Evolutionary conservation across 2,888 invertebrate genomes (phyloP).

Genomic region (Andrena chrysosceles): DNA sequence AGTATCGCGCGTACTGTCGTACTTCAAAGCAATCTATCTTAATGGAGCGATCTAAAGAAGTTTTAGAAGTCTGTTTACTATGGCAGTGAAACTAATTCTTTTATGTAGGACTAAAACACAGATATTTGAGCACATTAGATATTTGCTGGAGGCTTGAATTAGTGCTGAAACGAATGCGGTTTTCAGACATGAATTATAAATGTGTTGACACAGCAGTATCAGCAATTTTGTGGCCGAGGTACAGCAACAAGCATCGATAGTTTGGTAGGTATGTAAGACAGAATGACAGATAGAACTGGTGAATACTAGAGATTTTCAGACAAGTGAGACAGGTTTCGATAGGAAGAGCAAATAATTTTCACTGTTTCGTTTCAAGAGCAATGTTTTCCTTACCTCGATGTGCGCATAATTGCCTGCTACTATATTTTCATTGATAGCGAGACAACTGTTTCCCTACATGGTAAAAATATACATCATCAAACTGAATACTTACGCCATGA

Average conservation of each 20-base stretch:
- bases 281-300: slow-evolving; percentile 76
- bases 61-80: slow-evolving; percentile 50
- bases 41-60: slow-evolving; percentile 36
- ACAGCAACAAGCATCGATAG: slow-evolving; percentile 84
- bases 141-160: slow-evolving; percentile 70
- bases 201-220: slow-evolving; percentile 82
- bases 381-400: slow-evolving; percentile 10
- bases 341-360: slow-evolving; percentile 38
- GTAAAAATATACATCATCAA: background rate
- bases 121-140: slow-evolving; percentile 48
- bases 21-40: slow-evolving; percentile 69
- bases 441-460: background rate
- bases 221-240: slow-evolving; percentile 83
- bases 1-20: slow-evolving; percentile 74
- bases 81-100: slow-evolving; percentile 57
- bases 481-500: background rate
- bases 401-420: slow-evolving; percentile 58
- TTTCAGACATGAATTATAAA: slow-evolving; percentile 78
- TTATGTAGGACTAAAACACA: slow-evolving; percentile 39
- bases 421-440: slow-evolving; percentile 54
- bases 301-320: slow-evolving; percentile 66
- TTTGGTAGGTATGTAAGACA: slow-evolving; percentile 80
- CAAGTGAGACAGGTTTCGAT: slow-evolving; percentile 68
- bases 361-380: background rate
- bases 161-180: slow-evolving; percentile 79